Evolutionary conservation across 2,797 vertebrate genomes (phyloP).

Genomic region (Remorina albescens): DNA sequence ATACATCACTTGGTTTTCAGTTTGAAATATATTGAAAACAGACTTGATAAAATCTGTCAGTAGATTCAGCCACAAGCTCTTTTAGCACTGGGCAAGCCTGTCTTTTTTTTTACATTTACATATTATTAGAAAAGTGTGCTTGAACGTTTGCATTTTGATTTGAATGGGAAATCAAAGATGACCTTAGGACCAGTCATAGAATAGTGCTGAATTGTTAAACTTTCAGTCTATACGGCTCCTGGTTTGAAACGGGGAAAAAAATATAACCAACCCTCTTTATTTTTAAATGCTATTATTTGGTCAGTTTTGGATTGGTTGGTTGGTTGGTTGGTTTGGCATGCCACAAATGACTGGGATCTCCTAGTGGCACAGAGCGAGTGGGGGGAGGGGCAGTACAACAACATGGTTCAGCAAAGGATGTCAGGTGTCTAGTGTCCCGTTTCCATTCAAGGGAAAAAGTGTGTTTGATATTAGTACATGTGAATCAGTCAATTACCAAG

Average conservation of each 20-base stretch:
- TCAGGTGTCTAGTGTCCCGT: conserved; percentile 46
- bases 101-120: conserved; percentile 29
- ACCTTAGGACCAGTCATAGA: background rate
- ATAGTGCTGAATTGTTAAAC: conserved; percentile 2
- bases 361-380: conserved; percentile 3
- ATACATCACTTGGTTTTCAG: background rate
- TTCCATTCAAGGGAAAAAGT: conserved; percentile 71
- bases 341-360: conserved; percentile 57
- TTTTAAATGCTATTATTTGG: conserved; percentile 2
- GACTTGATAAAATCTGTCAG: background rate
- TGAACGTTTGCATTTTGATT: conserved; percentile 49
- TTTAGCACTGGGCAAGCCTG: background rate
- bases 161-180: conserved; percentile 46
- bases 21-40: background rate
- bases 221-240: conserved; percentile 11
- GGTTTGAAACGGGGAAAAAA: background rate
- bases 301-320: conserved; percentile 44
- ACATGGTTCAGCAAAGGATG: conserved; percentile 43
- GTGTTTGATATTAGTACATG: conserved; percentile 57
- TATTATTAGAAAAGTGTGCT: conserved; percentile 18
- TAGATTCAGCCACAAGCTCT: background rate
- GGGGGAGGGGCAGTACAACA: conserved; percentile 11
- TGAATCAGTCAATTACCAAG: conserved; percentile 61
- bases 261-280: background rate
- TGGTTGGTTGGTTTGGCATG: conserved; percentile 43